Evolutionary conservation across 2,888 invertebrate genomes (phyloP), one percentile per base, ranked within the genome.

Genomic region (Volucella bombylans): DNA sequence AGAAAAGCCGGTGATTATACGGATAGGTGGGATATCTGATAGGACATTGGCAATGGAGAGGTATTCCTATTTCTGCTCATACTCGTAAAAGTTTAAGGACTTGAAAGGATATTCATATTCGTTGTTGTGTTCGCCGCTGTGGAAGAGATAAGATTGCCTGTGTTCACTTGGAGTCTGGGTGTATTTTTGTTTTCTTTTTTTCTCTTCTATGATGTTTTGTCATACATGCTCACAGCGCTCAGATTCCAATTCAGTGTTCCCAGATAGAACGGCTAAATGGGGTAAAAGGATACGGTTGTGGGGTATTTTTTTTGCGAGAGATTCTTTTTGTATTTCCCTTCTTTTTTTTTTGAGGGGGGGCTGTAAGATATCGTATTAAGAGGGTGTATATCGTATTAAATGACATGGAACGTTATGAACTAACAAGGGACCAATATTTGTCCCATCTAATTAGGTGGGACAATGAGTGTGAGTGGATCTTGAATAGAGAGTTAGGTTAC

Each of bases 141-240:
- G 83, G 83, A 85, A 85, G 83, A 85, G 83, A 85, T 85, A 85
- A 85, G 80, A 80, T 80, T 85, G 83, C 79, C 55, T 79, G 71
- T 80, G 79, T 82, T 68, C 57, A 14, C 41, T 50, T 49, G 47
- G 45, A 65, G 69, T 64, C 65, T 68, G 15, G 9, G 43, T 50
- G 57, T 65, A 59, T 47, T 55, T 62, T 67, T 41, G 4, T 55
- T 4, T 12, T 65, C 6, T 71, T 59, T 61, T 55, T 45, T 31
- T 9, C 4, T 65, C 18, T 8, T 41, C 31, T 38, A 14, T 14
- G 43, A 14, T 62, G 14, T 65, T 47, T 50, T 71, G 74, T 52
- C 64, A 65, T 71, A 71, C 67, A 67, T 72, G 67, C 68, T 74
- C 74, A 76, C 14, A 55, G 76, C 31, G 0, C 31, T 31, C 6